phyloP scores from a whole-genome alignment of 2,888 invertebrate species.

The Amblyjoppa fuscipennis region DNA sequence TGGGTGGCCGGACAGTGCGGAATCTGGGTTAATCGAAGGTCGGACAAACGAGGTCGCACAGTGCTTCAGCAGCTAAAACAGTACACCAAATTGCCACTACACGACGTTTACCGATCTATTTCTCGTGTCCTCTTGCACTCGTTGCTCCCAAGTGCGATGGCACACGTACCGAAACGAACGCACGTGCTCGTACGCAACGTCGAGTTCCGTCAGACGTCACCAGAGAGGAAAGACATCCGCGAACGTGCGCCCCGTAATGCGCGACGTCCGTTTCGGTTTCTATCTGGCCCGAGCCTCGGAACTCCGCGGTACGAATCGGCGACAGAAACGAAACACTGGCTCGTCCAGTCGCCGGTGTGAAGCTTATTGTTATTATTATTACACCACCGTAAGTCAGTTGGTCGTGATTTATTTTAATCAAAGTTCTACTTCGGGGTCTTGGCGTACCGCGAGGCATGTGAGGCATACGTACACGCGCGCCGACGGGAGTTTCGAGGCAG shows the following conservation, averaged over 20 bases:
- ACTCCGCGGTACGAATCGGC: slow-evolving; percentile 29
- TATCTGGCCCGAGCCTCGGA: slow-evolving; percentile 13
- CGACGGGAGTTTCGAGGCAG: slow-evolving; percentile 8
- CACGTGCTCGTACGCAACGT: slow-evolving; percentile 60
- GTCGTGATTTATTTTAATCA: slow-evolving; percentile 58
- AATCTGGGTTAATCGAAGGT: no score
- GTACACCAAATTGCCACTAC: neutral
- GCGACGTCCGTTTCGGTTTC: slow-evolving; percentile 58
- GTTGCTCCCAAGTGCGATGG: slow-evolving; percentile 14
- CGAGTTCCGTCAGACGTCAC: slow-evolving; percentile 51
- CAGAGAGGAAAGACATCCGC: slow-evolving; percentile 1
- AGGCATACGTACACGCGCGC: neutral
- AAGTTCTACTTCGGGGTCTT: slow-evolving; percentile 11
- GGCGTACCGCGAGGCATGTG: slow-evolving; percentile 2
- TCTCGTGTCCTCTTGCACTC: neutral
- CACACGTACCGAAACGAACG: slow-evolving; percentile 51
- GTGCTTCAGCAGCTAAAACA: neutral
- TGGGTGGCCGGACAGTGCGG: no score
- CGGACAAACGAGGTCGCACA: no score
- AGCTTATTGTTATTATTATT: slow-evolving; percentile 17
- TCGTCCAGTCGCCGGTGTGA: neutral
- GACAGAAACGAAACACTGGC: slow-evolving; percentile 47
- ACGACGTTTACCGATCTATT: neutral
- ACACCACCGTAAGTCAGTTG: slow-evolving; percentile 43
- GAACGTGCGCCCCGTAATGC: slow-evolving; percentile 23